Evolutionary conservation across 2,888 invertebrate genomes (phyloP).

Genomic region (Tipula unca): DNA sequence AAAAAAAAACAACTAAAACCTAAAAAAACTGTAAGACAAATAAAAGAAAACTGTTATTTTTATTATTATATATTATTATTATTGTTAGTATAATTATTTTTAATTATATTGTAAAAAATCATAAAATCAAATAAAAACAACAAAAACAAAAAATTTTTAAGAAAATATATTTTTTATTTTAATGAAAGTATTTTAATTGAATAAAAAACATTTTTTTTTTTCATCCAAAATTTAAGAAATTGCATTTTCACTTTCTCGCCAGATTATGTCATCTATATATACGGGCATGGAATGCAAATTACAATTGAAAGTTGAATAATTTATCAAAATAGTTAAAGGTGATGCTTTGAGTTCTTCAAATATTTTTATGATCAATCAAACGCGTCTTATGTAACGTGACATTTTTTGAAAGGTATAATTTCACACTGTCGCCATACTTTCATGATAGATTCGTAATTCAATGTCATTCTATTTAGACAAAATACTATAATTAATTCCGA

Average conservation of each 20-base stretch:
- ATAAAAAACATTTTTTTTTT: not conserved
- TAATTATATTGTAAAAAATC: not conserved
- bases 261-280: not conserved
- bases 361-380: not conserved
- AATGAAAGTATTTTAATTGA: constrained; percentile 2
- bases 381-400: not conserved
- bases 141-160: not conserved
- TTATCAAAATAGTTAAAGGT: not conserved
- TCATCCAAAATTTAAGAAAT: not conserved
- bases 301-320: constrained; percentile 8
- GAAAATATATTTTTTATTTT: not conserved
- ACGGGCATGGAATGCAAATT: not conserved
- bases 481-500: too few species aligned
- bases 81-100: constrained; percentile 14
- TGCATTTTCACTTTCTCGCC: not conserved
- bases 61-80: not conserved
- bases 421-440: not conserved
- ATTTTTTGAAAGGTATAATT: not conserved
- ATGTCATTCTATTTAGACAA: not conserved
- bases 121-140: not conserved
- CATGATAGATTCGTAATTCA: not conserved
- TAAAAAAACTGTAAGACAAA: constrained; percentile 2
- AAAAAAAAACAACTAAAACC: not conserved
- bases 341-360: not conserved
- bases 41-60: not conserved